A percentile compares a stretch with the other conserved stretches of the same genome.
phyloP scores from a whole-genome alignment of 2,888 invertebrate genomes.

The Tinea trinotella region DNA sequence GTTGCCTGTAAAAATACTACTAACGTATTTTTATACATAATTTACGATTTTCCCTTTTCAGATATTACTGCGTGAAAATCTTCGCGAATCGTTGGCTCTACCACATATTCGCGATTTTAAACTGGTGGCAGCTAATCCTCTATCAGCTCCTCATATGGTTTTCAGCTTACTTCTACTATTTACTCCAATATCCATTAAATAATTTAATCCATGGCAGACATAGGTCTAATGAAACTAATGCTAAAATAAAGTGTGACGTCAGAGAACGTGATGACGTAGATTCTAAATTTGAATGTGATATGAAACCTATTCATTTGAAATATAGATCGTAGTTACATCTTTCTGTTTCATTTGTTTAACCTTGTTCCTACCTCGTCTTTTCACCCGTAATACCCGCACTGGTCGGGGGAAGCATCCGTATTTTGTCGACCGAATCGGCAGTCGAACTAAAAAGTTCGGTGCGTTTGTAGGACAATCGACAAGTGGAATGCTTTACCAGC shows the following conservation, averaged over 20 bases:
- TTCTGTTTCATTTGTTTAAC: no score
- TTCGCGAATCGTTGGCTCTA: constrained; percentile 62
- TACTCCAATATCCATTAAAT: constrained; percentile 50
- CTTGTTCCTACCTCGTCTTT: no score
- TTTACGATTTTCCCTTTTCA: constrained; percentile 36
- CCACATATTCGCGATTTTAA: constrained; percentile 63
- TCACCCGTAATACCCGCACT: no score
- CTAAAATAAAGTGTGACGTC: constrained; percentile 5
- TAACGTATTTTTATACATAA: no score
- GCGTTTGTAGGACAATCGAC: no score
- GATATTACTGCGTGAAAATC: constrained; percentile 59
- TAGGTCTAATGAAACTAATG: constrained; percentile 18
- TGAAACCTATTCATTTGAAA: constrained; percentile 12
- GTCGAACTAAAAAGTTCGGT: no score
- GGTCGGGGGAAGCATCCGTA: no score
- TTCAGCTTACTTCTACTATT: constrained; percentile 46
- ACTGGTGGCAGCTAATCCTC: constrained; percentile 62
- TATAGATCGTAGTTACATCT: no score
- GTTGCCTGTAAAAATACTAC: no score
- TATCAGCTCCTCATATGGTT: constrained; percentile 50
- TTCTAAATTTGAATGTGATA: background rate
- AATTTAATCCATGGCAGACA: constrained; percentile 40
- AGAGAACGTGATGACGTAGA: background rate
- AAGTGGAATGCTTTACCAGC: no score
- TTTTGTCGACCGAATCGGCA: no score